Evolutionary conservation across 2,797 vertebrate genomes (phyloP).

Genomic region (Darevskia mixta): DNA sequence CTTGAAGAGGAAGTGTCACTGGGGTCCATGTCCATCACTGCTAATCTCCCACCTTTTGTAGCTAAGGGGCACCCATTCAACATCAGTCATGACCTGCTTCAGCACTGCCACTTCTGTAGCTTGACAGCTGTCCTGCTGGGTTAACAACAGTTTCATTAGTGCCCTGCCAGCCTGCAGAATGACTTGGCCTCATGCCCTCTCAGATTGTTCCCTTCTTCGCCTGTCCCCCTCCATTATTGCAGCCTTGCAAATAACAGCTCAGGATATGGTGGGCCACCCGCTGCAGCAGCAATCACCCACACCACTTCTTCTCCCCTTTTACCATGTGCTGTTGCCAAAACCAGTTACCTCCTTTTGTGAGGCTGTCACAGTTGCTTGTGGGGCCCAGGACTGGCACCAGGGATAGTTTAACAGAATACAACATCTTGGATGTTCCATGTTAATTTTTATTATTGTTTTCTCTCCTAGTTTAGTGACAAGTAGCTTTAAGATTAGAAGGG

Average conservation of each 20-base stretch:
- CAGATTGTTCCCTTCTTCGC: background rate
- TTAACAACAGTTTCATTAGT: slow-evolving; percentile 35
- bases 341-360: background rate
- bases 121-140: background rate
- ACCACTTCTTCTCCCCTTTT: background rate
- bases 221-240: background rate
- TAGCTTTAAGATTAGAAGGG: background rate
- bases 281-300: background rate
- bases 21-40: background rate
- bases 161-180: background rate
- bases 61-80: background rate
- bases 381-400: background rate
- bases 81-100: background rate
- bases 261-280: background rate
- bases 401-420: background rate
- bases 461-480: background rate
- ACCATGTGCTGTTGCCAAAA: background rate
- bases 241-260: background rate
- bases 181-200: background rate
- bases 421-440: background rate
- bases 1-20: background rate
- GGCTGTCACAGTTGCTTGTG: background rate
- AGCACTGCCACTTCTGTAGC: background rate
- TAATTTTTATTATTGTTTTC: background rate
- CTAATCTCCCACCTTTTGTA: background rate